Base-by-base conservation (phyloP, 1,140 invertebrate genomes). In the Pinna nobilis region DNA sequence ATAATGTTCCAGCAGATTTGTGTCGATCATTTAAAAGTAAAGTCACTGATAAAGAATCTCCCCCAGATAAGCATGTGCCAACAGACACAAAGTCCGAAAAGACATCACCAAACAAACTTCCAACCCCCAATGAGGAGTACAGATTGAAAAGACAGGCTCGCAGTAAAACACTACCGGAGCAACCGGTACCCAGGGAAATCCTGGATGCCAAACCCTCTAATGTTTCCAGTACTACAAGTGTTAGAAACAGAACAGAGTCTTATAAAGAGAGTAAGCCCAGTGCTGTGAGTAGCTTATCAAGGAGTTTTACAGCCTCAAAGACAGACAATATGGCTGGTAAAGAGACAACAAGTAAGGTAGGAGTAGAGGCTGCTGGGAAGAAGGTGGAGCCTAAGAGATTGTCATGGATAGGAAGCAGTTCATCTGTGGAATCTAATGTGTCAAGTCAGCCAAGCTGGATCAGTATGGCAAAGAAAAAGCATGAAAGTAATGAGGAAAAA, bases 51-150 rank as follows among this genome's bases (percentile, higher is more conserved):
- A 30, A 68, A n/a, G 39, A 57, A 39, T 51, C 65, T 55, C 49
- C 57, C 13, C 60, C 39, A 37, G 44, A 61, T 25, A 74, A 63
- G 49, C 23, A 25, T 32, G 23, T 37, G 30, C 57, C 60, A 4
- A 71, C 51, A 23, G 50, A 63, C 15, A 37, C 57, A 25, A 61
- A 61, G 28, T 30, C 59, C 4, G 28, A 32, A 60, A 69, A 20
- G 30, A 61, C 15, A 23, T 30, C 20, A 23, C 57, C 18, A 9
- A 77, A 74, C 35, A 81, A 81, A 71, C 39, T 81, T 47, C 70
- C 79, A 30, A 76, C 84, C 39, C 82, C 84, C 13, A 76, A 77
- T 39, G 83, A 84, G 51, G 84, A 84, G n/a, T 86, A 83, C 69
- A 82, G 69, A 69, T 39, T 79, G 5, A 82, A 79, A 66, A 67